Evolutionary conservation across 2,113 vertebrate species (phyloP).

Genomic region (Thalassoma bifasciatum): DNA sequence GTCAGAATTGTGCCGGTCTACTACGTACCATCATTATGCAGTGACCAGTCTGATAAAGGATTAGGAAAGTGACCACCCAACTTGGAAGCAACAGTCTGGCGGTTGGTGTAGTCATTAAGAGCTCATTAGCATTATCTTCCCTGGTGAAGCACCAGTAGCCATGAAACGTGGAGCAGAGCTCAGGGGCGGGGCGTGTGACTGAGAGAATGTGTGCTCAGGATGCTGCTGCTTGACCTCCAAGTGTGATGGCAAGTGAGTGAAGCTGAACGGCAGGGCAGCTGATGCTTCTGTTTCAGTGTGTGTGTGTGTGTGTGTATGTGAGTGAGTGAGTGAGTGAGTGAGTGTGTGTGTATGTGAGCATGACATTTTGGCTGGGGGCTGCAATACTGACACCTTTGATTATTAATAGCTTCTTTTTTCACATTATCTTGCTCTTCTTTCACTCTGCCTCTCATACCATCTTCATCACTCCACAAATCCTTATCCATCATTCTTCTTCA

Average conservation of each 20-base stretch:
- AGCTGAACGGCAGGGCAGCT: slow-evolving; percentile 62
- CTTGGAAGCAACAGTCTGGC: too few species aligned
- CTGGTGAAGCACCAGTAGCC: too few species aligned
- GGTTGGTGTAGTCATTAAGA: background rate
- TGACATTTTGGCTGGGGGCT: slow-evolving; percentile 4
- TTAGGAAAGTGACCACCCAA: too few species aligned
- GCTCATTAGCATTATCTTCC: background rate
- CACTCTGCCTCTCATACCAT: slow-evolving; percentile 23
- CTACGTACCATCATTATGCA: too few species aligned
- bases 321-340: slow-evolving; percentile 20
- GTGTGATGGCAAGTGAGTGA: slow-evolving; percentile 63
- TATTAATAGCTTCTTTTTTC: slow-evolving; percentile 65
- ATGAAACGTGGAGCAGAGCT: background rate
- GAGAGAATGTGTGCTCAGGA: slow-evolving; percentile 35
- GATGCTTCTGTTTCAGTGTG: slow-evolving; percentile 43
- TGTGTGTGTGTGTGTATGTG: slow-evolving; percentile 28
- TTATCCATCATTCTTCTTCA: slow-evolving; percentile 38
- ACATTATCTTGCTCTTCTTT: slow-evolving; percentile 41
- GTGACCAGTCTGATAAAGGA: too few species aligned
- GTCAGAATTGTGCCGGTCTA: too few species aligned
- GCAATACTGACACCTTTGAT: slow-evolving; percentile 29
- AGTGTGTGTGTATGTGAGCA: slow-evolving; percentile 20
- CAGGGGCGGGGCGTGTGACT: slow-evolving; percentile 11
- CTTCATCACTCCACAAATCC: slow-evolving; percentile 47
- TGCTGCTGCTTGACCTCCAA: slow-evolving; percentile 69